Evolutionary conservation across 2,113 vertebrate species (phyloP), one percentile per base, ranked within the genome.

Genomic region (Hiodon tergisus): DNA sequence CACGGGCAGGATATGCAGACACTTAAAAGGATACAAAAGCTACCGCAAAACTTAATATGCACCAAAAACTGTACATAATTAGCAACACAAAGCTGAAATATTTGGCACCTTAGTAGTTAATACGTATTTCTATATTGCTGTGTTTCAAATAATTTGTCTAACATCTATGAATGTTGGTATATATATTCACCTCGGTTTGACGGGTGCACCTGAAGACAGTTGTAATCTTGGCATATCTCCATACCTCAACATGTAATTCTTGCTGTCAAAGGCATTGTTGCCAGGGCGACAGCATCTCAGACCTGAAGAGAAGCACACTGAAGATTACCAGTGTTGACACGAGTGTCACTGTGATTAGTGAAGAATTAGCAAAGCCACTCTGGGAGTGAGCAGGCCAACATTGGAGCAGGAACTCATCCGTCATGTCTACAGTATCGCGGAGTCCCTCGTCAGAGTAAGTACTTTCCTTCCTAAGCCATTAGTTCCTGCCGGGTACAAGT

Each of bases 321-420:
- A 81, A 77, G 71, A 82, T 78, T 77, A 79, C 73, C 65, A 47
- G 13, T 74, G 80, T 79, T 82, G 80, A 82, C 82, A 75, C 71
- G 74, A 63, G 74, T 78, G 79, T 77, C 76, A 73, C 66, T 60
- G 74, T 73, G 82, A 85, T 81, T 82, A 81, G 76, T 46, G 52
- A 76, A 72, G 79, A 83, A 82, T 81, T 83, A 83, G 75, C 79
- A 59, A 54, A 76, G 72, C 69, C 52, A 11, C 59, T 47, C 61
- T 60, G 77, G 72, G 67, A 78, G 74, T 75, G 75, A 70, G 71
- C 75, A 59, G 11, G 66, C 59, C 71, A 65, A 63, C 14, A 69
- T 69, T 50, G 6, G 70, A 73, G 73, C 31, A 6, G 10, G 61
- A 69, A 59, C 75, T 77, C 80, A 79, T 80, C 76, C 66, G 75